These are phyloP conservation scores for Anabacerthia variegaticeps DNA, from an alignment of 2,797 vertebrate genomes.

Conservation along the genomic window DNA sequence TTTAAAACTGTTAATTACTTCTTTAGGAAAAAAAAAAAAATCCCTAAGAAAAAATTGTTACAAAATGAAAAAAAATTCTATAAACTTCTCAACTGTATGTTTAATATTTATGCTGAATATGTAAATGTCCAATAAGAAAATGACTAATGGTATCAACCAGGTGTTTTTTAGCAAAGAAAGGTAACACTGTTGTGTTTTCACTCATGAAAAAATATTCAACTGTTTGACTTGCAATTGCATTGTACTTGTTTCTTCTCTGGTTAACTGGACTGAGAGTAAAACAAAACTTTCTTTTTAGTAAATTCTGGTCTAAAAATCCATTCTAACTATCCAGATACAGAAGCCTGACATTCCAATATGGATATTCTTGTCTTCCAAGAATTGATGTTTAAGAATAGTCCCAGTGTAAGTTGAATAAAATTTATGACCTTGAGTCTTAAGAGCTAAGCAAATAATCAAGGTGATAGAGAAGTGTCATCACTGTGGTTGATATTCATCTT, in stretches of 20 bases:
- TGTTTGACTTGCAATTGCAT: not conserved
- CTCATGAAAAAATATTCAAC: not conserved
- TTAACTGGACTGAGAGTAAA: not conserved
- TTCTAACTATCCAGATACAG: not conserved
- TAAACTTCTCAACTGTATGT: not conserved
- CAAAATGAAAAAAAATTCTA: not conserved
- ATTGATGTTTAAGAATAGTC: not conserved
- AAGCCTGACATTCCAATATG: not conserved
- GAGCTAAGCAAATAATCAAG: not conserved
- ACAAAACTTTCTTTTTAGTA: not conserved
- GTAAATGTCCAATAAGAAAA: not conserved
- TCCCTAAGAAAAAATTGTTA: not conserved
- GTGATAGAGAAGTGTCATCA: not conserved
- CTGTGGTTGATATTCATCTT: not conserved
- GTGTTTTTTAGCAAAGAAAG: not conserved
- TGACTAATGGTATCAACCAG: not conserved
- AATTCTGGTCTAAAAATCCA: not conserved
- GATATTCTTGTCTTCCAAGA: not conserved
- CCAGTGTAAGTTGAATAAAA: not conserved
- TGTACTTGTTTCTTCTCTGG: not conserved
- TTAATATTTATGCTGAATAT: not conserved
- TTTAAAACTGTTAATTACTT: not conserved
- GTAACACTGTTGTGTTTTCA: not conserved
- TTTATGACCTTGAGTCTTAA: not conserved
- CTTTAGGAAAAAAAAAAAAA: not conserved